These are phyloP conservation scores for Ephestia elutella DNA, from an alignment of 1,140 invertebrate species.

Conservation along the genomic window DNA sequence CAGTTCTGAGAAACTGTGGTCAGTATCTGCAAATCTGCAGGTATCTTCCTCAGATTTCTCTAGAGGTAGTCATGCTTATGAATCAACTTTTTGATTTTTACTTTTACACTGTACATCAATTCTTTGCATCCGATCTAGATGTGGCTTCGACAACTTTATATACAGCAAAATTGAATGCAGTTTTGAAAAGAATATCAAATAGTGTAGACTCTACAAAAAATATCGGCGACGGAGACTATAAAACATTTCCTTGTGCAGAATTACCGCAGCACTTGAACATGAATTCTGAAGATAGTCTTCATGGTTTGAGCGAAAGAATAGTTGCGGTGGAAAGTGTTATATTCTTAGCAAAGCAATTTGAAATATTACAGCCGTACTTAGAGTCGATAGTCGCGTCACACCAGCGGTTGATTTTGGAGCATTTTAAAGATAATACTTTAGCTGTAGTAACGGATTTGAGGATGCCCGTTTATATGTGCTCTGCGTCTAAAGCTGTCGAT, in stretches of 20 bases:
- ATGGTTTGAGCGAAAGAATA: slow-evolving; percentile 88
- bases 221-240: slow-evolving; percentile 33
- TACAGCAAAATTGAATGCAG: slow-evolving; percentile 80
- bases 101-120: slow-evolving; percentile 91
- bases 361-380: slow-evolving; percentile 87
- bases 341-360: slow-evolving; percentile 91
- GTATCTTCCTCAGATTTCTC: slow-evolving; percentile 91
- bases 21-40: slow-evolving; percentile 95
- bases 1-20: slow-evolving; percentile 93
- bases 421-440: slow-evolving; percentile 86
- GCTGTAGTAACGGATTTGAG: slow-evolving; percentile 82
- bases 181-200: slow-evolving; percentile 84
- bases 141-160: slow-evolving; percentile 76
- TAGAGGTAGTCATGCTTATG: slow-evolving; percentile 92
- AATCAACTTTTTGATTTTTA: slow-evolving; percentile 97
- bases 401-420: slow-evolving; percentile 81
- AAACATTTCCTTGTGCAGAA: slow-evolving; percentile 71
- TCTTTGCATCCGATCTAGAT: slow-evolving; percentile 81
- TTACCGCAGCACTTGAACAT: slow-evolving; percentile 84
- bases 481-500: slow-evolving; percentile 87
- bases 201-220: slow-evolving; percentile 63
- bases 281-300: slow-evolving; percentile 81
- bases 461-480: slow-evolving; percentile 89
- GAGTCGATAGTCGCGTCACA: slow-evolving; percentile 80
- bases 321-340: slow-evolving; percentile 94